Percentiles rank a stretch among this genome's conserved stretches.
Evolutionary conservation across 2,797 vertebrate genomes (phyloP).

Genomic region (Macropodus opercularis): DNA sequence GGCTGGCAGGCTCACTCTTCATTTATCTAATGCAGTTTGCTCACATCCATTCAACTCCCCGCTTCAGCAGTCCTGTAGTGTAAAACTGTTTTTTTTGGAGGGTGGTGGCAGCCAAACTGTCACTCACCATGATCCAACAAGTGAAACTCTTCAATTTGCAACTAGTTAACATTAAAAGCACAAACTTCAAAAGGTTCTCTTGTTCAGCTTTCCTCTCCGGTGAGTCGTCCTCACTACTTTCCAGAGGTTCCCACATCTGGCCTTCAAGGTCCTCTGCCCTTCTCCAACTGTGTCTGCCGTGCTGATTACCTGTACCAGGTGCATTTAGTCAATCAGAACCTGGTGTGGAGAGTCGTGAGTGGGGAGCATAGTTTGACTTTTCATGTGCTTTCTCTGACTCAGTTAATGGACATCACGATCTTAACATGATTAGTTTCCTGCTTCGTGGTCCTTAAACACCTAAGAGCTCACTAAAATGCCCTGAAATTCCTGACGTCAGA

Average conservation of each 20-base stretch:
- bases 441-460: conserved; percentile 35
- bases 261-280: too few species aligned
- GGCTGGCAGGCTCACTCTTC: conserved; percentile 53
- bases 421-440: conserved; percentile 29
- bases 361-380: too few species aligned
- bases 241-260: too few species aligned
- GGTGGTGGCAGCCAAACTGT: conserved; percentile 50
- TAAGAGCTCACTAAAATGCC: conserved; percentile 22
- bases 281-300: too few species aligned
- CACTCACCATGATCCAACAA: conserved; percentile 50
- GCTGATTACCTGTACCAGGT: too few species aligned
- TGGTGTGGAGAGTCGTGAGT: too few species aligned
- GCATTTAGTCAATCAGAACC: too few species aligned
- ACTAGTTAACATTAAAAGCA: conserved; percentile 37
- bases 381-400: conserved; percentile 13
- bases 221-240: conserved; percentile 6
- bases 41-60: conserved; percentile 49
- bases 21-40: conserved; percentile 69
- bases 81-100: conserved; percentile 33
- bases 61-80: conserved; percentile 55
- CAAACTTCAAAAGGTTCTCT: conserved; percentile 28
- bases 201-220: conserved; percentile 11
- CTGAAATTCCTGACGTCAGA: conserved; percentile 22
- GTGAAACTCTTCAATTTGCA: conserved; percentile 42
- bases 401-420: conserved; percentile 42